Percentiles rank a stretch among this genome's conserved stretches.
Conservation (phyloP, 1,140 invertebrate genomes). For the Acyrthosiphon pisum region DNA sequence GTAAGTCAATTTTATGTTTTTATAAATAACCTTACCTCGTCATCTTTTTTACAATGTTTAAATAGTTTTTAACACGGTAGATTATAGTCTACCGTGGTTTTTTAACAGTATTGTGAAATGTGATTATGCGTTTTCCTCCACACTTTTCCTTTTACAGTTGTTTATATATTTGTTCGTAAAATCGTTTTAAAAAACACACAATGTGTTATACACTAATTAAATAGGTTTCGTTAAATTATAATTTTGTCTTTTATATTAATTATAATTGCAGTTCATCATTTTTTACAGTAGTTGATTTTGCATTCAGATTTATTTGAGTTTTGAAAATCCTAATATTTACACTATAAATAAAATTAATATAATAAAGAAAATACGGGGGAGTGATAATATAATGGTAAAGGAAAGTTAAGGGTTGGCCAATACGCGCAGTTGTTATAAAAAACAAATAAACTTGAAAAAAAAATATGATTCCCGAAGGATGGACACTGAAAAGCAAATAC, state of each 20-base stretch:
- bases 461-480: conserved; percentile 36
- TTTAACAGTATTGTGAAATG: background rate
- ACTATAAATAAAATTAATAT: conserved; percentile 15
- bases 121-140: background rate
- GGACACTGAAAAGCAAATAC: conserved; percentile 31
- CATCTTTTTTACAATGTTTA: background rate
- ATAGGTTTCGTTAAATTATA: background rate
- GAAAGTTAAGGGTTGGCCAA: conserved; percentile 21
- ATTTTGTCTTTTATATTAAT: conserved; percentile 17
- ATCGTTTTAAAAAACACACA: background rate
- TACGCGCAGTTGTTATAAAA: conserved; percentile 15
- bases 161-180: background rate
- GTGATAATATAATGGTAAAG: background rate
- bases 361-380: background rate
- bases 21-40: background rate
- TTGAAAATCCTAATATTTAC: conserved; percentile 27
- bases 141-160: background rate
- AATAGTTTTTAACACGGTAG: background rate
- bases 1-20: background rate
- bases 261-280: conserved; percentile 12
- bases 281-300: background rate
- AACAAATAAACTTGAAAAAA: conserved; percentile 45
- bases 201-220: background rate
- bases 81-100: background rate
- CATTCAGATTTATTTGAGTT: background rate